Conservation (phyloP, 2,113 vertebrate species). For the Chauna torquata region DNA sequence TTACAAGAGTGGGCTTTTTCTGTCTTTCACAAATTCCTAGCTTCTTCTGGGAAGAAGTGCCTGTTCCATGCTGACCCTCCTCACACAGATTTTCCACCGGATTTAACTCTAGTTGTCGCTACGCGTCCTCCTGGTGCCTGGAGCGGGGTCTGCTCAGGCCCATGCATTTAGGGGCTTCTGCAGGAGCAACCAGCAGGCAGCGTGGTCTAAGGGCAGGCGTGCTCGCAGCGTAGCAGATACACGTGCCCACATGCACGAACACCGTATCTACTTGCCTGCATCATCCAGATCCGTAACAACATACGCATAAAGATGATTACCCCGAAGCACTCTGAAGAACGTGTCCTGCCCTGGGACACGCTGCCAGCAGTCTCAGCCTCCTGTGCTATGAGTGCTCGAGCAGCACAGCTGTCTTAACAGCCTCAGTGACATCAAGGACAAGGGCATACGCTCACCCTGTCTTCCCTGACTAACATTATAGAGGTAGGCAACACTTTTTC, state of each 20-base stretch:
- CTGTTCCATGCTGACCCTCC: neutral
- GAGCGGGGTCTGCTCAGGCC: neutral
- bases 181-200: neutral
- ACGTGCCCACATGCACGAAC: no score
- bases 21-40: neutral
- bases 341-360: neutral
- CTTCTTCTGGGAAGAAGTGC: neutral
- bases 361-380: neutral
- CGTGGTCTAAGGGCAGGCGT: accelerated
- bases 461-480: neutral
- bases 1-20: slow-evolving; percentile 22
- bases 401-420: neutral
- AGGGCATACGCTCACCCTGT: neutral
- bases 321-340: neutral
- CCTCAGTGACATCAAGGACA: neutral
- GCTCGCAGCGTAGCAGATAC: no score
- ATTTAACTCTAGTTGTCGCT: neutral
- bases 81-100: neutral
- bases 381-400: neutral
- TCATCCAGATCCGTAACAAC: neutral
- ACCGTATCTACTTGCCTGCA: neutral
- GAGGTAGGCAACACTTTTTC: neutral
- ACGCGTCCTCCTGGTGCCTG: neutral
- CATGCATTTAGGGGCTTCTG: neutral
- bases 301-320: neutral